A percentile compares a stretch with the other conserved stretches of the same genome.
phyloP scores from a whole-genome alignment of 2,888 invertebrate species.

The Tryphoninae sp. region DNA sequence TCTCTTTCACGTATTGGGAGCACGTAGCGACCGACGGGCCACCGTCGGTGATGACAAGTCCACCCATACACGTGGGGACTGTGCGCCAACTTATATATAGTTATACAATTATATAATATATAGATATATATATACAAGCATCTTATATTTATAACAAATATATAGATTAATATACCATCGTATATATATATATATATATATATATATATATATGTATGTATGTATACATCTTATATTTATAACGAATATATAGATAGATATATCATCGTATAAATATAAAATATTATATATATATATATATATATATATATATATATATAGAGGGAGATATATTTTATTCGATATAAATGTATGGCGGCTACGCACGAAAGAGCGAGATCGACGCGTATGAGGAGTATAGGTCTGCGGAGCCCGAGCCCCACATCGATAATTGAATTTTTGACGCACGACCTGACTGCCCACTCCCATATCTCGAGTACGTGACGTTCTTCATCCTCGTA shows the following conservation, averaged over 20 bases:
- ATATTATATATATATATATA: slow-evolving; percentile 3
- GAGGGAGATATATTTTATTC: slow-evolving; percentile 2
- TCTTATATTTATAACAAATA: slow-evolving; percentile 3
- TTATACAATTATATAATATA: background rate
- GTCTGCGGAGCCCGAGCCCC: slow-evolving; percentile 35
- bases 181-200: too few relatives aligned
- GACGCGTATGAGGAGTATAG: slow-evolving; percentile 26
- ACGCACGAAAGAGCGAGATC: slow-evolving; percentile 42
- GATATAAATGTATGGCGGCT: slow-evolving; percentile 35
- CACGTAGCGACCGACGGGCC: slow-evolving; percentile 56
- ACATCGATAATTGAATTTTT: slow-evolving; percentile 60
- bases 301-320: too few relatives aligned
- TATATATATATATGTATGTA: background rate
- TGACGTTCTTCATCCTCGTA: slow-evolving; percentile 29
- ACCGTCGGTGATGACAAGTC: slow-evolving; percentile 58
- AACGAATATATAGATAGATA: background rate
- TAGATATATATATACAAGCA: background rate
- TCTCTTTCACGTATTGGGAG: slow-evolving; percentile 56
- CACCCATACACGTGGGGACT: slow-evolving; percentile 30
- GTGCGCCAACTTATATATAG: background rate
- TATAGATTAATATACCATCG: background rate
- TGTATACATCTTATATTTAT: background rate
- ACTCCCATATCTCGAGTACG: slow-evolving; percentile 9
- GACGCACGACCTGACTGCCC: slow-evolving; percentile 41
- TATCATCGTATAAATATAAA: slow-evolving; percentile 15